Conservation (phyloP, 2,888 invertebrate genomes). For the Hololepta plana region DNA sequence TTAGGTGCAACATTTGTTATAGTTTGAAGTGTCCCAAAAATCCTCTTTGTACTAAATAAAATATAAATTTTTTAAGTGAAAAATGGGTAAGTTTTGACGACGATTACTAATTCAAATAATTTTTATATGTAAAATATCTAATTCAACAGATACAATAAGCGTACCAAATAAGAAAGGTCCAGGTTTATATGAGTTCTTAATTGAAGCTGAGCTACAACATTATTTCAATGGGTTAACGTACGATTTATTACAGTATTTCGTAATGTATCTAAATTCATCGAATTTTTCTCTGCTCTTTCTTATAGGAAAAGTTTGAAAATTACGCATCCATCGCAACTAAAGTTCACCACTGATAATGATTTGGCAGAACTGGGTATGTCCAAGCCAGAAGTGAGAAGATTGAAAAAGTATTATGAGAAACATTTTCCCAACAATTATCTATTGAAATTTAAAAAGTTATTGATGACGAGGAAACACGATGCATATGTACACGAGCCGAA, state of each 20-base stretch:
- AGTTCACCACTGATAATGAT: constrained; percentile 90
- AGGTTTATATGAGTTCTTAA: constrained; percentile 74
- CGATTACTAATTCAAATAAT: background rate
- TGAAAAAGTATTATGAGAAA: constrained; percentile 86
- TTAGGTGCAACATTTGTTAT: no score
- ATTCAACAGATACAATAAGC: no score
- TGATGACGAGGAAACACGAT: constrained; percentile 43
- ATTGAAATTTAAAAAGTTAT: constrained; percentile 74
- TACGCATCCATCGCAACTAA: constrained; percentile 71
- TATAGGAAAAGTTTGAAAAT: constrained; percentile 73
- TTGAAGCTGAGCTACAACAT: constrained; percentile 86
- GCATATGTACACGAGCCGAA: constrained; percentile 12
- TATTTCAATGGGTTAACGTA: constrained; percentile 68
- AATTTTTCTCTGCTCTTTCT: constrained; percentile 2
- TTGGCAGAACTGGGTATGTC: constrained; percentile 68
- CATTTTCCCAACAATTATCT: constrained; percentile 88
- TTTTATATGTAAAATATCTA: constrained; percentile 17
- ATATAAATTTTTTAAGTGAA: no score
- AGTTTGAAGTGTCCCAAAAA: no score
- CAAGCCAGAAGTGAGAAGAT: constrained; percentile 83
- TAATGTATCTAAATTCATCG: background rate
- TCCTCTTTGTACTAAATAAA: no score
- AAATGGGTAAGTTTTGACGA: no score
- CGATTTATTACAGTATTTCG: no score
- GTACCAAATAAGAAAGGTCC: constrained; percentile 32